Evolutionary conservation across 92 coral and sea anemone species (phyloP), one percentile per base, ranked within the genome.

Genomic region (Ricordea florida): DNA sequence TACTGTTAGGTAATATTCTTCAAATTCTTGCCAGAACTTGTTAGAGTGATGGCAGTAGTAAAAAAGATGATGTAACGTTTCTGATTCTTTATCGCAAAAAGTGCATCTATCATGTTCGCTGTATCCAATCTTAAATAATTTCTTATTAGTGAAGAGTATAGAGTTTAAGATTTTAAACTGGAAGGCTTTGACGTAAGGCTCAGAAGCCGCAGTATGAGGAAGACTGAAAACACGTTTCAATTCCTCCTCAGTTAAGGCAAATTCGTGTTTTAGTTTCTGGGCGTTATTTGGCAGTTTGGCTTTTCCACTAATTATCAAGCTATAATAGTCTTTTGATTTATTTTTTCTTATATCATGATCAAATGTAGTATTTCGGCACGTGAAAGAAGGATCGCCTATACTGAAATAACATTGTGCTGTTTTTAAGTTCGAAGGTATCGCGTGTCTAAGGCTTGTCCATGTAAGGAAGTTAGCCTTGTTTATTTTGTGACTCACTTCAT

Each of bases 261-360:
- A 46, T 3, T 46, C 53, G 2, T 11, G 53, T 46, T 46, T 46
- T 28, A 46, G 22, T 11, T 46, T 46, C 17, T 46, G 53, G 3
- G 53, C 53, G 18, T 46, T 46, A 28, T 46, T 46, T 46, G 64
- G 28, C 18, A 57, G 25, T 5, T 57, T 11, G 18, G 64, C 41
- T 33, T 57, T 58, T 33, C 22, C 37, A 6, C 44, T 32, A 15
- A 58, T 58, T 11, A 58, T 18, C 27, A 35, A 58, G 26, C 27
- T 33, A 58, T 58, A 58, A 30, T 16, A 35, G 22, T 58, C 66
- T n/a, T n/a, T 58, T 58, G 66, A 58, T n/a, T 58, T 58, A 16
- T 34, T 34, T 33, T 58, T 35, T 33, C 28, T 58, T 5, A 58
- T 58, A 18, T 58, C 46, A 34, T 16, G 37, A 58, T 17, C 37